A percentile compares a stretch with the other conserved stretches of the same genome.
These are phyloP conservation scores for Popillia japonica DNA, from an alignment of 1,140 invertebrate species.

Conservation along the genomic window DNA sequence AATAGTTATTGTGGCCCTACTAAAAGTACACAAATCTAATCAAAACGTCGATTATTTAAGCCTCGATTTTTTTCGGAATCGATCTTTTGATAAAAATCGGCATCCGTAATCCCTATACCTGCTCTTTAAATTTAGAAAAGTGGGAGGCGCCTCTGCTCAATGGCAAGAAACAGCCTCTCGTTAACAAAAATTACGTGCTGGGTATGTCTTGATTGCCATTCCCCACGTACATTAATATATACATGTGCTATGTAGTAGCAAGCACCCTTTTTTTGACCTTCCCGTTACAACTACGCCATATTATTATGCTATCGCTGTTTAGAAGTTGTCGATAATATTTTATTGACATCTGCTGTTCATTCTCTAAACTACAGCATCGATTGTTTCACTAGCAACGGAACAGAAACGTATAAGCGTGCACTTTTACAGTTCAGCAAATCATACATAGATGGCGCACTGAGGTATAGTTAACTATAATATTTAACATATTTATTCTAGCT, in stretches of 20 bases:
- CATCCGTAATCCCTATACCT: no score
- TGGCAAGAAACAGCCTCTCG: constrained; percentile 42
- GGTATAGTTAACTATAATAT: neutral
- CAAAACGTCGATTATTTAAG: no score
- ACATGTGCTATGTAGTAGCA: constrained; percentile 66
- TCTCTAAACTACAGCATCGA: no score
- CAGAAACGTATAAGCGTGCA: neutral
- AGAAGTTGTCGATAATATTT: no score
- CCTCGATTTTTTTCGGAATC: no score
- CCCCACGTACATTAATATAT: constrained; percentile 63
- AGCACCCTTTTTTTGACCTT: constrained; percentile 67
- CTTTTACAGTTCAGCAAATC: neutral
- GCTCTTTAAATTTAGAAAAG: constrained; percentile 25
- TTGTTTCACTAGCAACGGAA: no score
- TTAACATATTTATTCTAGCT: no score
- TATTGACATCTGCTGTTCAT: no score
- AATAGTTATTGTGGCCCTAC: no score
- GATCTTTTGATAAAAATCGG: no score
- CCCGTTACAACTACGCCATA: neutral
- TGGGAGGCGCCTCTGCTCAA: constrained; percentile 41
- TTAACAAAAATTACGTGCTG: constrained; percentile 61
- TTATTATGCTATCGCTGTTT: neutral
- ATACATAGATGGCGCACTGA: neutral
- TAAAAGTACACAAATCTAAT: no score
- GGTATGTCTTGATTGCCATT: constrained; percentile 76